Evolutionary conservation across 2,113 vertebrate genomes (phyloP).

Genomic region (Macrotis lagotis): DNA sequence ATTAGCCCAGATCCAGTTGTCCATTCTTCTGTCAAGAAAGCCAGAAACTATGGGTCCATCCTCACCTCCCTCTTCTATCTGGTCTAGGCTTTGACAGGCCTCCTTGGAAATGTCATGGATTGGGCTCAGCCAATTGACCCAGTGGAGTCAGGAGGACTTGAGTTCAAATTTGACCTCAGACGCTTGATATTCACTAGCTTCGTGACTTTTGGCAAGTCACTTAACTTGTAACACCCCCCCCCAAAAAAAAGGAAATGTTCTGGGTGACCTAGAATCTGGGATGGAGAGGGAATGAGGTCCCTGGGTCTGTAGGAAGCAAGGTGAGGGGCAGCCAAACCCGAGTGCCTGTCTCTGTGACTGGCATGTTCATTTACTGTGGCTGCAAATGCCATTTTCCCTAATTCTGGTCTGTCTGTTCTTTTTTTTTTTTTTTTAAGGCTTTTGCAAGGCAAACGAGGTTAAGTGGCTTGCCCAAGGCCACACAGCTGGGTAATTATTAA

Average conservation of each 20-base stretch:
- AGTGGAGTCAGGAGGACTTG: no score
- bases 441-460: no score
- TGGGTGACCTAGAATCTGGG: not conserved
- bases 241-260: not conserved
- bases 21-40: not conserved
- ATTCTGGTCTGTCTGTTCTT: conserved; percentile 85
- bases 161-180: no score
- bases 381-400: conserved; percentile 88
- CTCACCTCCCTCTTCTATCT: not conserved
- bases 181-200: no score
- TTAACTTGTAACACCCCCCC: no score
- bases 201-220: no score
- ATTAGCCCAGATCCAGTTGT: not conserved
- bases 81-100: not conserved
- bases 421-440: no score
- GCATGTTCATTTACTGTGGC: conserved; percentile 85
- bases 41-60: not conserved
- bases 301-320: not conserved
- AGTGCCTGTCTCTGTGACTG: conserved; percentile 81
- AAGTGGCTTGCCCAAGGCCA: no score
- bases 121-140: no score
- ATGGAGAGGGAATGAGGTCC: no score
- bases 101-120: no score
- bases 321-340: conserved; percentile 64
- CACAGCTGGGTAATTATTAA: no score